A percentile compares a stretch with the other conserved stretches of the same genome.
These are phyloP conservation scores for Camelus bactrianus DNA, from an alignment of 2,113 vertebrate species.

Conservation along the genomic window DNA sequence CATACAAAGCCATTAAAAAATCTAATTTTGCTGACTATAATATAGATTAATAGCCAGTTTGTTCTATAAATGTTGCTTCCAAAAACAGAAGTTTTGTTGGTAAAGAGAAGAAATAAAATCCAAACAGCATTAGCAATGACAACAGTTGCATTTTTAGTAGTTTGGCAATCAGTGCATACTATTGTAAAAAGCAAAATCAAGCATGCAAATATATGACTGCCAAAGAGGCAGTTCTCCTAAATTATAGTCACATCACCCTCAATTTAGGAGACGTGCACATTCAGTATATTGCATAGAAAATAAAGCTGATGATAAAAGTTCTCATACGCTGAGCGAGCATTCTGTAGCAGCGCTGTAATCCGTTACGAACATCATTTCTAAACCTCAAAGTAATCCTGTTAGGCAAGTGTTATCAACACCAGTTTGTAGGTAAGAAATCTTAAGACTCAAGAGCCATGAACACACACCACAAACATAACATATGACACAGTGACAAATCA, in stretches of 20 bases:
- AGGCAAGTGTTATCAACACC: neutral
- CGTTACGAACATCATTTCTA: neutral
- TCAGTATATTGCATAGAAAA: neutral
- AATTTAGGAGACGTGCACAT: neutral
- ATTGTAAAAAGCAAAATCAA: neutral
- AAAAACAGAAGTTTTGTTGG: slow-evolving; percentile 68
- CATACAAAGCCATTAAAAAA: slow-evolving; percentile 52
- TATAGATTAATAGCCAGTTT: slow-evolving; percentile 62
- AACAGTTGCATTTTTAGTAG: neutral
- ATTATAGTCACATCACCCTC: neutral
- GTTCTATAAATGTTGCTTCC: slow-evolving; percentile 60
- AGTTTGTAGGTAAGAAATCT: neutral
- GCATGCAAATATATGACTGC: neutral
- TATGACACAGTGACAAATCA: fast-evolving
- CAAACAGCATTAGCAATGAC: neutral
- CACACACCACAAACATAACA: neutral
- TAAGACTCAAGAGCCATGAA: neutral
- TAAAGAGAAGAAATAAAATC: slow-evolving; percentile 61
- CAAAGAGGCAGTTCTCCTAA: neutral
- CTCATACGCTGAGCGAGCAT: neutral
- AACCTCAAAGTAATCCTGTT: neutral
- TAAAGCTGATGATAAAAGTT: neutral
- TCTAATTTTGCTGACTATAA: slow-evolving; percentile 56
- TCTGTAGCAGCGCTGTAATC: neutral
- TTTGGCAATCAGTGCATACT: neutral